Evolutionary conservation across 2,797 vertebrate genomes (phyloP), one percentile per base, ranked within the genome.

Genomic region (Leucoraja ocellata): DNA sequence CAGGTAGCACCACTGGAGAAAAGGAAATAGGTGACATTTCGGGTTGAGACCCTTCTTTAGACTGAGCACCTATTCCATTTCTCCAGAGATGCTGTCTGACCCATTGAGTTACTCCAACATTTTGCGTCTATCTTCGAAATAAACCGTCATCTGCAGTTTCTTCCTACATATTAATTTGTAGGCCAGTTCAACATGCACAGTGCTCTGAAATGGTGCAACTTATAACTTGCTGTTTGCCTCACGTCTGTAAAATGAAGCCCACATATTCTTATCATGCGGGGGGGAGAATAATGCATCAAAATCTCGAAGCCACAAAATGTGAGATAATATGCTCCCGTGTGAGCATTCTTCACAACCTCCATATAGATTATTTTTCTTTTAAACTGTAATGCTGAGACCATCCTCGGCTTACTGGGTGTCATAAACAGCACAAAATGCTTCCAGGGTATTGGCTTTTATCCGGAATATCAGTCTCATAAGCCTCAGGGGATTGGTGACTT

Each of bases 401-500:
- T 76, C 23, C 76, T 76, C 21, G 71, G 90, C 39, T 92, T 58
- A 58, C 90, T 58, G 71, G 90, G 90, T 73, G 90, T 92, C 90
- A 92, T 92, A 92, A 92, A 76, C 46, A 76, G 68, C 90, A 76
- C 68, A 76, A 13, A 92, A 54, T 92, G 71, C 25, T 92, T 92
- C 90, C 71, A 92, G 71, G 68, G 65, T 74, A 92, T 92, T 92
- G 90, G 90, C 16, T 92, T 92, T 92, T 92, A 54, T 92, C 90
- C 25, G 25, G 90, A 92, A 92, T 92, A 92, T 76, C 90, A 92
- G 39, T 18, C 90, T 92, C 90, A 76, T 39, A 58, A 36, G 23
- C 39, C 71, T 92, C 63, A 10, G 90, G 71, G 25, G 90, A 25
- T 54, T 25, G 58, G 90, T 74, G 90, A 92, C 73, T 92, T 92